These are phyloP conservation scores for Nomada fucata DNA, from an alignment of 2,888 invertebrate genomes.

Conservation along the genomic window DNA sequence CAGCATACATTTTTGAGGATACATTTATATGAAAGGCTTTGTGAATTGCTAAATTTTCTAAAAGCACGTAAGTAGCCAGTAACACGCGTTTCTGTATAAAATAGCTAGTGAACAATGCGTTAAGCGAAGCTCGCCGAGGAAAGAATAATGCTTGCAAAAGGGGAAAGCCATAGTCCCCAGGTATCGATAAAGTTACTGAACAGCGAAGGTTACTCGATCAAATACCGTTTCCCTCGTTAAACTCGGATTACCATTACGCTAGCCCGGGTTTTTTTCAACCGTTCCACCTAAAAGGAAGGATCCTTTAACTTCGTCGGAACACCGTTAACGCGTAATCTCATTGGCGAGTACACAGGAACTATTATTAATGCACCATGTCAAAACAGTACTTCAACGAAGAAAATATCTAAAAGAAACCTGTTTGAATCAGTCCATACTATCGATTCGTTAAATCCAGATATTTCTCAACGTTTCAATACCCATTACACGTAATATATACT, in stretches of 20 bases:
- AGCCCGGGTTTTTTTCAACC: neutral
- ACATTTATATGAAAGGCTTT: too few species aligned
- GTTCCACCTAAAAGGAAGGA: neutral
- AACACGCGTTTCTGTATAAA: neutral
- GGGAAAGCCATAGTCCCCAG: neutral
- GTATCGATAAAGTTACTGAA: neutral
- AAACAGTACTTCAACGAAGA: neutral
- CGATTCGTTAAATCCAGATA: too few species aligned
- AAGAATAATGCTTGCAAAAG: neutral
- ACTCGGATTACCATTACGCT: slow-evolving; percentile 34
- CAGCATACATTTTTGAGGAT: too few species aligned
- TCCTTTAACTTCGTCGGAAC: neutral
- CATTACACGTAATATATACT: too few species aligned
- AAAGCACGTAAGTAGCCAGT: neutral
- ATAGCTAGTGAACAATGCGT: neutral
- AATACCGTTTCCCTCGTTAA: slow-evolving; percentile 41
- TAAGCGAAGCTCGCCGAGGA: neutral
- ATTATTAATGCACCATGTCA: neutral
- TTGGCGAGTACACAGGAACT: slow-evolving; percentile 7
- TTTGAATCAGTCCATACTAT: too few species aligned
- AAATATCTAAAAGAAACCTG: neutral
- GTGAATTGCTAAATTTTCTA: too few species aligned
- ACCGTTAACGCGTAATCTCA: slow-evolving; percentile 10
- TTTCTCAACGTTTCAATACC: too few species aligned
- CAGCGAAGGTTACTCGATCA: slow-evolving; percentile 16